A percentile compares a stretch with the other conserved stretches of the same genome.
These are phyloP conservation scores for Oostethus manadensis DNA, from an alignment of 2,113 vertebrate species.

Conservation along the genomic window DNA sequence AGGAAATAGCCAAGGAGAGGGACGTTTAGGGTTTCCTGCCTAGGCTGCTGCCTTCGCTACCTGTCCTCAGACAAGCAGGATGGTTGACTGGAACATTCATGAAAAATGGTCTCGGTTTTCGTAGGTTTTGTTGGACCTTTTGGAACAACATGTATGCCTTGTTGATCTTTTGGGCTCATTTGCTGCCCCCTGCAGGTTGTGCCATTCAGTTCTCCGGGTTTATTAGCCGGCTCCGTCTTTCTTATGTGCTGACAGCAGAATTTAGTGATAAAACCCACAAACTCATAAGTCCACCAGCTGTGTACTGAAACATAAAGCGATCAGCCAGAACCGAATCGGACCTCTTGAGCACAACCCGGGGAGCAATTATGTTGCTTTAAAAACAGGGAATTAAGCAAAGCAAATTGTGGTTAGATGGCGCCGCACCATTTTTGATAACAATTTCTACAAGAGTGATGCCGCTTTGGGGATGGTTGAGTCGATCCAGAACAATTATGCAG, in stretches of 20 bases:
- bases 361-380: neutral
- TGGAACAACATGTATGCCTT: too few relatives aligned
- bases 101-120: too few relatives aligned
- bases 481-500: neutral
- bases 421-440: neutral
- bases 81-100: too few relatives aligned
- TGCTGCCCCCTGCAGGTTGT: neutral
- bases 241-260: neutral
- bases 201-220: neutral
- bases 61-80: too few relatives aligned
- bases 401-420: conserved; percentile 5
- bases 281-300: conserved; percentile 5
- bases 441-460: neutral
- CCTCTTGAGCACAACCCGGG: conserved; percentile 2
- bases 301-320: conserved; percentile 2
- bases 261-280: neutral
- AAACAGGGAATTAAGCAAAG: neutral
- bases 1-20: too few relatives aligned
- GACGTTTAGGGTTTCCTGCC: too few relatives aligned
- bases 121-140: too few relatives aligned
- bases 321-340: neutral
- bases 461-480: neutral
- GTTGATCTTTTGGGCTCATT: too few relatives aligned
- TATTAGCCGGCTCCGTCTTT: neutral
- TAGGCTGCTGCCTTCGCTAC: too few relatives aligned